Evolutionary conservation across 2,113 vertebrate genomes (phyloP).

Genomic region (Trinectes maculatus): DNA sequence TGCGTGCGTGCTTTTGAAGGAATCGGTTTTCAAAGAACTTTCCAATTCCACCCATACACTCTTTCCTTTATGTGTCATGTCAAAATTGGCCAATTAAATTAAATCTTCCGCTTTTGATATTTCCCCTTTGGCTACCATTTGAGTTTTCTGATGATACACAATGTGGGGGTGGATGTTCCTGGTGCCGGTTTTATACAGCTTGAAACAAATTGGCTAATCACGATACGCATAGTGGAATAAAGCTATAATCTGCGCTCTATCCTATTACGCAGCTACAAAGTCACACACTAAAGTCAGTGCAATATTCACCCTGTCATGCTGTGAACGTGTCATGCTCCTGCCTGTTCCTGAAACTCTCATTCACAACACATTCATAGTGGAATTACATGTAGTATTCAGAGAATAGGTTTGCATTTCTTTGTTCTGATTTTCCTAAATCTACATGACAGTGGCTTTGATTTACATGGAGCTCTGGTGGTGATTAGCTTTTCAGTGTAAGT

Average conservation of each 20-base stretch:
- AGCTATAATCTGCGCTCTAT: conserved; percentile 5
- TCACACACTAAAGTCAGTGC: not conserved
- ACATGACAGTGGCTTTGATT: not conserved
- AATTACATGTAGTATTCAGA: not conserved
- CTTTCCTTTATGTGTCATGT: too few relatives aligned
- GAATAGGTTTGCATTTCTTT: not conserved
- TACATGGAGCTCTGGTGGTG: not conserved
- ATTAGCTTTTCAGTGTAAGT: not conserved
- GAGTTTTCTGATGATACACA: not conserved
- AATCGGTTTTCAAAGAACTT: too few relatives aligned
- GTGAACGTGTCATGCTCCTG: not conserved
- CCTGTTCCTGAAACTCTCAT: not conserved
- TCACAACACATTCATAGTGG: too few relatives aligned
- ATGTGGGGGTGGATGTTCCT: not conserved
- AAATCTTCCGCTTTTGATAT: too few relatives aligned
- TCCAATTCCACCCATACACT: too few relatives aligned
- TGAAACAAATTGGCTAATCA: not conserved
- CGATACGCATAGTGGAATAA: not conserved
- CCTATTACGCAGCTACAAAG: conserved; percentile 4
- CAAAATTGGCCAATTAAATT: too few relatives aligned
- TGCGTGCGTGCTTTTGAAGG: too few relatives aligned
- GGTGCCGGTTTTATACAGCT: not conserved
- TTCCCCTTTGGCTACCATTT: too few relatives aligned
- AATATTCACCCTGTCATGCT: not conserved
- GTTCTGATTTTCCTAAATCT: not conserved